phyloP scores from a whole-genome alignment of 2,113 vertebrate species.

The Noctilio leporinus region DNA sequence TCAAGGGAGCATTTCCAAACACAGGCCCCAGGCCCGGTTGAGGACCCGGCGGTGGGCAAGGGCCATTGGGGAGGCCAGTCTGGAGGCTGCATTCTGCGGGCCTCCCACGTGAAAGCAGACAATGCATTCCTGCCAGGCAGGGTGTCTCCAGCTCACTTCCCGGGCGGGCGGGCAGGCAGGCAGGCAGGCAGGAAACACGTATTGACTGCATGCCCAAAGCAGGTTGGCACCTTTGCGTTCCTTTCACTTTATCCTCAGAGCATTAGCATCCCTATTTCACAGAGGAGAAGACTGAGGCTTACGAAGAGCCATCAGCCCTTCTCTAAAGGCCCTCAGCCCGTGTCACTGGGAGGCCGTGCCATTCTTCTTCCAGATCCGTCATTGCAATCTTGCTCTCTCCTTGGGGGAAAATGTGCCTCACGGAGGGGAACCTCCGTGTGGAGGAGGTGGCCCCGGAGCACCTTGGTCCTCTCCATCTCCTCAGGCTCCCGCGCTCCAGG shows the following conservation, averaged over 20 bases:
- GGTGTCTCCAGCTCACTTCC: not conserved
- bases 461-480: not conserved
- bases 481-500: not conserved
- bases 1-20: not conserved
- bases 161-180: not conserved
- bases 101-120: slow-evolving; percentile 4
- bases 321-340: not conserved
- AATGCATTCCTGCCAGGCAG: slow-evolving; percentile 38
- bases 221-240: not conserved
- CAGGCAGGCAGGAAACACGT: not conserved
- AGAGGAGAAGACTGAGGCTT: not conserved
- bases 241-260: not conserved
- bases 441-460: not conserved
- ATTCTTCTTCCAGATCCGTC: not conserved
- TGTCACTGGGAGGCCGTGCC: not conserved
- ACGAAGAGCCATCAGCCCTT: not conserved
- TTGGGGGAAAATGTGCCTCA: not conserved
- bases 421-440: not conserved
- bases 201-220: not conserved
- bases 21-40: not conserved
- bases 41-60: not conserved
- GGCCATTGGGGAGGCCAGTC: not conserved
- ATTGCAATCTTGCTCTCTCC: not conserved
- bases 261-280: not conserved
- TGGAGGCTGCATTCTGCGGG: not conserved